Evolutionary conservation across 2,113 vertebrate species (phyloP).

Genomic region (Microcebus lehilahytsara): DNA sequence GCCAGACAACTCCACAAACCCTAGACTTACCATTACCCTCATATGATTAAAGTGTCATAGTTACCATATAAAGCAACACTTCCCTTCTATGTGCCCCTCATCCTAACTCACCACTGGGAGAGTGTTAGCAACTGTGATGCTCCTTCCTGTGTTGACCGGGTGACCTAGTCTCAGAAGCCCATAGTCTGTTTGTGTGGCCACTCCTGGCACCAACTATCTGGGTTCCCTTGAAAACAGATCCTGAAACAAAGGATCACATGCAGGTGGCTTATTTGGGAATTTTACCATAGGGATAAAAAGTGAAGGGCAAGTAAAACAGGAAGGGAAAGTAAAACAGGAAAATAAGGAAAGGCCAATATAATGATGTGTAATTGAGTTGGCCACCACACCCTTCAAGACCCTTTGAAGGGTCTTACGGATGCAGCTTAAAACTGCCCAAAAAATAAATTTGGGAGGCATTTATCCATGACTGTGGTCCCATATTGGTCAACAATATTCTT

Average conservation of each 20-base stretch:
- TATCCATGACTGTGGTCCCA: not conserved
- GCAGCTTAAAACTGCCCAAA: not conserved
- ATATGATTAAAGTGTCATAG: not conserved
- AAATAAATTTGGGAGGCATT: not conserved
- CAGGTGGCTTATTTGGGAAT: not conserved
- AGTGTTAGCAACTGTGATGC: not conserved
- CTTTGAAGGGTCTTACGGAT: not conserved
- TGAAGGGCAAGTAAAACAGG: not conserved
- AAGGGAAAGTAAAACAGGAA: not conserved
- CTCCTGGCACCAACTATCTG: not conserved
- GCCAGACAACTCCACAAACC: not conserved
- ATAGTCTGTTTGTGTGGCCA: not conserved
- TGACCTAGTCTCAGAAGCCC: not conserved
- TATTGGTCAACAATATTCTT: not conserved
- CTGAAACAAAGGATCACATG: not conserved
- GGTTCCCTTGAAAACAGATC: not conserved
- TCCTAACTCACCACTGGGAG: not conserved
- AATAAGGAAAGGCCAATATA: not conserved
- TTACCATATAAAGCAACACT: not conserved
- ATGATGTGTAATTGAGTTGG: not conserved
- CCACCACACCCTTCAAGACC: not conserved
- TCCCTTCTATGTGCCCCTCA: not conserved
- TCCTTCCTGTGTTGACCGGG: not conserved
- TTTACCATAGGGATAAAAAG: not conserved
- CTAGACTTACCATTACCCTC: not conserved